Evolutionary conservation across 2,888 invertebrate species (phyloP), one percentile per base, ranked within the genome.

Genomic region (Lasioglossum villosulum): DNA sequence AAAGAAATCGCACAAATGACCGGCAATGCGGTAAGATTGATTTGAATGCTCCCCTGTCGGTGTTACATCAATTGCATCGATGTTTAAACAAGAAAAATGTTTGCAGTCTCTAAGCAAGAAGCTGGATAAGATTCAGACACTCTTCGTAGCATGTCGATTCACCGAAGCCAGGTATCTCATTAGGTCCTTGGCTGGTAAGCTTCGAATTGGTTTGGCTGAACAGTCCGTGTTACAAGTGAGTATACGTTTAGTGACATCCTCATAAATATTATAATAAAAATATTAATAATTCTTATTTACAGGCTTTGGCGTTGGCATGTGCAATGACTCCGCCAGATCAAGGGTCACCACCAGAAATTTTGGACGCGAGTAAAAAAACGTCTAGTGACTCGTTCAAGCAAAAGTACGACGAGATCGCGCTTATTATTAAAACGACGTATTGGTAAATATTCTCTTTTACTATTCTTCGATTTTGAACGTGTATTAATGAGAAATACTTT

Each of bases 121-220:
- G 95, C 97, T 98, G 4, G 97, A 98, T 91, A 98, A 98, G 94
- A 99, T 99, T 89, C 98, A 99, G 93, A 96, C 97, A 0, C 96
- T 99, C 95, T 98, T 99, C 94, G 98, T 99, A 0, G 98, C 99
- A 0, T 99, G 99, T 94, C 96, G 98, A 73, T 96, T 97, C 84
- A 97, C 97, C 0, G 99, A 99, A 95, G 98, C 99, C 0, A 96
- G 98, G 78, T 99, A 97, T 94, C 96, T 99, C 27, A 98, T 99
- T 78, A 96, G 99, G 89, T 99, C 98, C 0, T 95, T 99, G 34
- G 97, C 98, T 84, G 99, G 99, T 45, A 99, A 99, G 95, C 96
- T 99, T 80, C 96, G 99, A 73, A 99, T 99, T 91, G 99, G 99
- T 0, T 96, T 99, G 82, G 99, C 99, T 0, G 99, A 99, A 94